These are phyloP conservation scores for Holotrichia oblita DNA, from an alignment of 1,140 invertebrate species.

Conservation along the genomic window DNA sequence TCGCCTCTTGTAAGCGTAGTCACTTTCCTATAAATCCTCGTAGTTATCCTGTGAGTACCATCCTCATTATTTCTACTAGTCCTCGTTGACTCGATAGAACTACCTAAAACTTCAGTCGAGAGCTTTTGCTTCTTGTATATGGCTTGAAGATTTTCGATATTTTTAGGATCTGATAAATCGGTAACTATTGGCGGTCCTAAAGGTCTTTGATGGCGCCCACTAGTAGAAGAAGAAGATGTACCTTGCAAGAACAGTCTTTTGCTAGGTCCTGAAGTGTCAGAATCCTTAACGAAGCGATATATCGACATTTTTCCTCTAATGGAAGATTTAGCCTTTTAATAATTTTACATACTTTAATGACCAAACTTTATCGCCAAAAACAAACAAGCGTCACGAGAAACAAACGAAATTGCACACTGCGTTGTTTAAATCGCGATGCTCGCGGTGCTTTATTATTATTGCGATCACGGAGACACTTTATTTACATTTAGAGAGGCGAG, in stretches of 20 bases:
- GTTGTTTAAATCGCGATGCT: background rate
- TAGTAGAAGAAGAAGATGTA: slow-evolving; percentile 57
- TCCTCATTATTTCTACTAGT: slow-evolving; percentile 78
- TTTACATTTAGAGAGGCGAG: slow-evolving; percentile 42
- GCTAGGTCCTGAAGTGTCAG: slow-evolving; percentile 56
- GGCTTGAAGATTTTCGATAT: slow-evolving; percentile 68
- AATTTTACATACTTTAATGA: background rate
- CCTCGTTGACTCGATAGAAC: slow-evolving; percentile 82
- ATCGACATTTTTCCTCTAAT: slow-evolving; percentile 66
- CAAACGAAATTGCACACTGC: background rate
- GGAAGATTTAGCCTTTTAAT: background rate
- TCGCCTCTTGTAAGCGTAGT: slow-evolving; percentile 89
- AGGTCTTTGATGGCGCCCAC: background rate
- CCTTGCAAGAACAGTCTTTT: slow-evolving; percentile 82
- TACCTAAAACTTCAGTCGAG: slow-evolving; percentile 85
- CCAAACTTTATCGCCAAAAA: background rate
- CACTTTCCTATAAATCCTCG: slow-evolving; percentile 87
- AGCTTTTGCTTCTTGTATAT: slow-evolving; percentile 83
- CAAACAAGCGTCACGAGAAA: background rate
- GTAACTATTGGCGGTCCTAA: slow-evolving; percentile 59
- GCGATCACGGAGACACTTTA: slow-evolving; percentile 28
- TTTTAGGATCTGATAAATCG: slow-evolving; percentile 48
- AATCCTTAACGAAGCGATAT: slow-evolving; percentile 78
- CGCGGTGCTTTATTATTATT: slow-evolving; percentile 36
- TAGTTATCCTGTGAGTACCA: slow-evolving; percentile 82